Evolutionary conservation across 2,888 invertebrate genomes (phyloP).

Genomic region (Steinernema carpocapsae): DNA sequence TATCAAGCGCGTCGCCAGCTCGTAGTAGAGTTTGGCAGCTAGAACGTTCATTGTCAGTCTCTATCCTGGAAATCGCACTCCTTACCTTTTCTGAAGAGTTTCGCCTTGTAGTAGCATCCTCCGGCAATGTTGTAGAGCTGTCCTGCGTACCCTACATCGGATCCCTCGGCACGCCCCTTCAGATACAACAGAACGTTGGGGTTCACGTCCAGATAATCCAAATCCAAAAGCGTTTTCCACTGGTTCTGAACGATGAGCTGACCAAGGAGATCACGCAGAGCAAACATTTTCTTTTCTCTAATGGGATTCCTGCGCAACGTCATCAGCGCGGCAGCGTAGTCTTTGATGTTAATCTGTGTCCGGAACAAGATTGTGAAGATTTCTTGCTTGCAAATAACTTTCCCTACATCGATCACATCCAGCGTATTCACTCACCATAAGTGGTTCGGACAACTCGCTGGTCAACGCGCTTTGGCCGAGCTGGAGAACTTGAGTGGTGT

Average conservation of each 20-base stretch:
- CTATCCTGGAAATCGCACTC: too few relatives aligned
- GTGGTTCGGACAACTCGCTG: too few relatives aligned
- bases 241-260: neutral
- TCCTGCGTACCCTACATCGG: neutral
- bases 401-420: too few relatives aligned
- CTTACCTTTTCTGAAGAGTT: neutral
- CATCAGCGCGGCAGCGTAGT: neutral
- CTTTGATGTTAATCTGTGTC: neutral
- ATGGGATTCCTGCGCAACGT: neutral
- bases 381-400: conserved; percentile 5
- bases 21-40: neutral
- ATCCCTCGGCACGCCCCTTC: neutral
- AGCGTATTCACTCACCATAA: too few relatives aligned
- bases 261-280: neutral
- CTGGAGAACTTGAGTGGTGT: neutral
- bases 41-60: too few relatives aligned
- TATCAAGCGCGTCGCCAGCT: neutral
- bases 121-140: neutral
- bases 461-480: neutral
- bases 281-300: neutral
- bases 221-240: neutral
- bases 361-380: neutral
- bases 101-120: neutral
- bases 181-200: neutral
- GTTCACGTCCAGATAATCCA: neutral